Evolutionary conservation across 2,113 vertebrate genomes (phyloP), one percentile per base, ranked within the genome.

Genomic region (Leucosticte australis): DNA sequence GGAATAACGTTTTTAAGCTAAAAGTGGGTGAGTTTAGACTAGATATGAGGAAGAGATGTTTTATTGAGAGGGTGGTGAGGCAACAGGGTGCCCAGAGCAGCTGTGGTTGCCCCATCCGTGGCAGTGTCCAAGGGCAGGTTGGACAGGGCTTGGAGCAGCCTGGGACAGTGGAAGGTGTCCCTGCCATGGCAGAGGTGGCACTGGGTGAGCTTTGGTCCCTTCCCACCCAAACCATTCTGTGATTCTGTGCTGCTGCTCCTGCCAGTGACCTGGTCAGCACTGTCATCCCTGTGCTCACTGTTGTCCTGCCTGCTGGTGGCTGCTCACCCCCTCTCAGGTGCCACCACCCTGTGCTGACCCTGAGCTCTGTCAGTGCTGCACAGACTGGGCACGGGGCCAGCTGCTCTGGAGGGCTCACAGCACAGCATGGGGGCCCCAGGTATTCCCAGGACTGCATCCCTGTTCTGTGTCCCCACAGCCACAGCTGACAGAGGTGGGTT

Each of bases 251-350:
- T 78, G 46, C 77, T 30, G 21, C 79, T 69, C 56, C 59, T 89
- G 33, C 41, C 26, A 0, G 8, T 23, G 86, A 15, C 0, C 0
- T 2, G 31, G 44, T 41, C 41, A 41, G 41, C 41, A 41, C 4
- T 16, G 44, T 5, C 10, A 26, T 17, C 55, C 21, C 31, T 0
- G 7, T 10, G 52, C 62, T 76, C 27, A 4, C 6, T 15, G 60
- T 14, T 37, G 49, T 52, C 50, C 52, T 3, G 2, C 10, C 27
- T 5, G 0, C 44, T 20, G 62, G 7, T 44, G 47, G 57, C 79
- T n/a, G 28, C 57, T 67, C 4, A 0, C 9, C n/a, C 5, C 0
- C 59, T 44, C 56, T 11, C 2, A 0, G 28, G 52, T 59, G 12
- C 59, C 1, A 0, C 31, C 0, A 4, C 31, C 0, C 41, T 39